These are phyloP conservation scores for Daubentonia madagascariensis DNA, from an alignment of 2,113 vertebrate genomes.

Conservation along the genomic window DNA sequence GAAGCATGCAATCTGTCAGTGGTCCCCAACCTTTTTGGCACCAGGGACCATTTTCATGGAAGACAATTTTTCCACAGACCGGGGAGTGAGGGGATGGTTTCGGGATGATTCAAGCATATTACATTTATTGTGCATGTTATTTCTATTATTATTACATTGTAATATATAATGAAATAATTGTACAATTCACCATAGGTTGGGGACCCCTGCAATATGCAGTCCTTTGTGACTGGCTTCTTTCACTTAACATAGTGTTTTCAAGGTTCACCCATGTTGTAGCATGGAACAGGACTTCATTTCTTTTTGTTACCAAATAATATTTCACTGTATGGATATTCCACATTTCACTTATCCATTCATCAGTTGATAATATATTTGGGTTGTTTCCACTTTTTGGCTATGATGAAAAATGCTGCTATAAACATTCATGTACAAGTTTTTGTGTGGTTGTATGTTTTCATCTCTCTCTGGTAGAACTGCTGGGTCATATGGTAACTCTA, in stretches of 20 bases:
- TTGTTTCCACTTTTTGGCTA: background rate
- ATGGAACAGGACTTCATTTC: background rate
- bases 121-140: too few relatives aligned
- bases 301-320: background rate
- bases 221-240: conserved; percentile 16
- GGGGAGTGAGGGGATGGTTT: too few relatives aligned
- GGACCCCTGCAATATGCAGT: background rate
- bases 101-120: too few relatives aligned
- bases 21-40: too few relatives aligned
- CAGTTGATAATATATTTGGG: background rate
- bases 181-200: too few relatives aligned
- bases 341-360: conserved; percentile 18
- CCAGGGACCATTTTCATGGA: too few relatives aligned
- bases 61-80: too few relatives aligned
- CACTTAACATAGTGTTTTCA: conserved; percentile 6
- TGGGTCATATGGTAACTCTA: background rate
- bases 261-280: background rate
- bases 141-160: too few relatives aligned
- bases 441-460: background rate
- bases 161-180: too few relatives aligned
- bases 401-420: background rate
- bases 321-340: background rate
- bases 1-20: too few relatives aligned
- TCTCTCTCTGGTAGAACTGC: background rate
- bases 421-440: background rate